Evolutionary conservation across 2,888 invertebrate genomes (phyloP).

Genomic region (Brachynemurus nebulosus): DNA sequence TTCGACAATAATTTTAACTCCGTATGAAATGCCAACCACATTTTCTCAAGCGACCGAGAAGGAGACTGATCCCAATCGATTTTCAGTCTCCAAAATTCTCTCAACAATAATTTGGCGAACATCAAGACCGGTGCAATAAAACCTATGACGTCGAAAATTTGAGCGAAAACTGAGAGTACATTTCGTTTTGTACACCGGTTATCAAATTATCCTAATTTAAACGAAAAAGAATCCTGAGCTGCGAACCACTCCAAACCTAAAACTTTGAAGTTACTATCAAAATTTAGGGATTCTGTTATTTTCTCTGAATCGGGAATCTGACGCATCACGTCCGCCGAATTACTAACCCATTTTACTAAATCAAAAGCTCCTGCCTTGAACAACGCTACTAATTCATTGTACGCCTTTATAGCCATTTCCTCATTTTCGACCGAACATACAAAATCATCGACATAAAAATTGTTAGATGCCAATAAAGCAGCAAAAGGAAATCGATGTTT

Average conservation of each 20-base stretch:
- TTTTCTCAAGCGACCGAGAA: slow-evolving; percentile 1
- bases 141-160: no score
- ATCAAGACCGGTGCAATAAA: no score
- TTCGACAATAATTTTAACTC: slow-evolving; percentile 7
- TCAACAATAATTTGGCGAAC: slow-evolving; percentile 10
- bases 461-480: background rate
- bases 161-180: no score
- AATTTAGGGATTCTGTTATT: background rate
- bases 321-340: slow-evolving; percentile 1
- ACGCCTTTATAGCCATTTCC: background rate
- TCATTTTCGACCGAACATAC: slow-evolving; percentile 3
- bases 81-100: slow-evolving; percentile 10
- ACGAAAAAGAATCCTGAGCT: background rate
- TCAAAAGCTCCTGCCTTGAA: slow-evolving; percentile 7
- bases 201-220: no score
- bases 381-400: background rate
- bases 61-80: slow-evolving; percentile 13
- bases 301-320: slow-evolving; percentile 4
- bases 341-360: slow-evolving; percentile 10
- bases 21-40: slow-evolving; percentile 7
- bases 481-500: slow-evolving; percentile 4
- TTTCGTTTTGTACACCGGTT: no score
- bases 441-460: slow-evolving; percentile 12
- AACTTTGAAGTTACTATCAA: slow-evolving; percentile 3
- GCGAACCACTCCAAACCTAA: background rate